These are phyloP conservation scores for Ploceus nigricollis DNA, from an alignment of 2,113 vertebrate genomes.

Conservation along the genomic window DNA sequence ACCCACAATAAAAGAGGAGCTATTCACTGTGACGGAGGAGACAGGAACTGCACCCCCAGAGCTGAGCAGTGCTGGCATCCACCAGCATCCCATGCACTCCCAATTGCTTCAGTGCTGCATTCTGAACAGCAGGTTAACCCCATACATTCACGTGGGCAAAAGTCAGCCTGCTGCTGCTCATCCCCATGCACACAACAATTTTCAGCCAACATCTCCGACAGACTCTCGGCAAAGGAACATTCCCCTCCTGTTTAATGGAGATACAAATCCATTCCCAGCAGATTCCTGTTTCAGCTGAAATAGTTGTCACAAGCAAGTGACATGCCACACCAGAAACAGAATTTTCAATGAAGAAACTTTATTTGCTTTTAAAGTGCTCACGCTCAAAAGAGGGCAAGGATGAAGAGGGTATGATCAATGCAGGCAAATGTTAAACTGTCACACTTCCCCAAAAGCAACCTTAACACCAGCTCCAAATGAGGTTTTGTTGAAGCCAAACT, in stretches of 20 bases:
- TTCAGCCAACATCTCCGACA: not conserved
- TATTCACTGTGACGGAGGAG: fast-evolving
- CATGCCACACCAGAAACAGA: not conserved
- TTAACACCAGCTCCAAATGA: not conserved
- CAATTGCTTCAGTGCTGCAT: not conserved
- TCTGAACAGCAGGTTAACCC: not conserved
- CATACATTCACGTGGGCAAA: fast-evolving
- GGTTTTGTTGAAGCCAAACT: not conserved
- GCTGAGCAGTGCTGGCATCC: not conserved
- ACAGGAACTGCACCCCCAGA: not conserved
- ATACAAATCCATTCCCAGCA: not conserved
- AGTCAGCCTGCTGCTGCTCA: not conserved
- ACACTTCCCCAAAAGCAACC: not conserved
- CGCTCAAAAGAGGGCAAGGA: not conserved
- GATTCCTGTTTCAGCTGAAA: not conserved
- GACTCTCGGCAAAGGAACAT: not conserved
- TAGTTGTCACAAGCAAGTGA: not conserved
- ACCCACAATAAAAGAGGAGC: not conserved
- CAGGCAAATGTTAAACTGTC: not conserved
- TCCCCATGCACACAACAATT: not conserved
- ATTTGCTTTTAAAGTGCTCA: not conserved
- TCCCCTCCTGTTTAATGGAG: not conserved
- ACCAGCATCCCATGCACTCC: not conserved
- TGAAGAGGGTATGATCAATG: fast-evolving
- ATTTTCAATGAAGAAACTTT: not conserved